These are phyloP conservation scores for Alauda arvensis DNA, from an alignment of 2,797 vertebrate genomes.

Conservation along the genomic window DNA sequence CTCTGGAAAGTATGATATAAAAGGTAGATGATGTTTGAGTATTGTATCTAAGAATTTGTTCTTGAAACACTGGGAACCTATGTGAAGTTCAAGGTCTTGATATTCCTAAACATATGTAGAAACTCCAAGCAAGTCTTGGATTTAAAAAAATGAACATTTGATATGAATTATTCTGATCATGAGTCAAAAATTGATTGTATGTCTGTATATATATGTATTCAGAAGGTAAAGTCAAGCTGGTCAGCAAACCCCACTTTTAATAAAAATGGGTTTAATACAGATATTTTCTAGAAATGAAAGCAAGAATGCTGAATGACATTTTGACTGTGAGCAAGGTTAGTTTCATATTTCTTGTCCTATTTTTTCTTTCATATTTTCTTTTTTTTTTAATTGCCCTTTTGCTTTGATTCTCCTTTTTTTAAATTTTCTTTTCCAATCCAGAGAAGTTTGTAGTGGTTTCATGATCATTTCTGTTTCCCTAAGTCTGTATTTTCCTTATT, in stretches of 20 bases:
- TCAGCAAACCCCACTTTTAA: slow-evolving; percentile 55
- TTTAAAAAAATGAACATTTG: slow-evolving; percentile 35
- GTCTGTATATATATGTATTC: slow-evolving; percentile 8
- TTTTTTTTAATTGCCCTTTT: not conserved
- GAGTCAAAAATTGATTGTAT: slow-evolving; percentile 55
- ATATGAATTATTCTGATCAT: slow-evolving; percentile 61
- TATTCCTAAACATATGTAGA: slow-evolving; percentile 58
- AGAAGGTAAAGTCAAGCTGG: slow-evolving; percentile 9
- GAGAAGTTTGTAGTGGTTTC: slow-evolving; percentile 34
- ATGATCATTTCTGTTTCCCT: slow-evolving; percentile 31
- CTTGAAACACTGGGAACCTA: slow-evolving; percentile 3
- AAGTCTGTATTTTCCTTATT: slow-evolving; percentile 40
- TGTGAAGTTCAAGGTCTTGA: slow-evolving; percentile 60
- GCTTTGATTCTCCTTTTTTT: not conserved
- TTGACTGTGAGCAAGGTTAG: slow-evolving; percentile 59
- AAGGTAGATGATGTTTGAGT: not conserved
- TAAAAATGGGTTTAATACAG: slow-evolving; percentile 68
- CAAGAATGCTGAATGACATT: slow-evolving; percentile 64
- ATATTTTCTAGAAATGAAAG: slow-evolving; percentile 64
- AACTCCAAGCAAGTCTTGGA: slow-evolving; percentile 23
- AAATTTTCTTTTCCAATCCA: not conserved
- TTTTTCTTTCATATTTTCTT: not conserved
- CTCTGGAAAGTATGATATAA: not conserved
- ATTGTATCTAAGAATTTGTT: not conserved
- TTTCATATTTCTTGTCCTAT: slow-evolving; percentile 35